Conservation (phyloP, 1,140 invertebrate species). For the Drosophila saltans region DNA sequence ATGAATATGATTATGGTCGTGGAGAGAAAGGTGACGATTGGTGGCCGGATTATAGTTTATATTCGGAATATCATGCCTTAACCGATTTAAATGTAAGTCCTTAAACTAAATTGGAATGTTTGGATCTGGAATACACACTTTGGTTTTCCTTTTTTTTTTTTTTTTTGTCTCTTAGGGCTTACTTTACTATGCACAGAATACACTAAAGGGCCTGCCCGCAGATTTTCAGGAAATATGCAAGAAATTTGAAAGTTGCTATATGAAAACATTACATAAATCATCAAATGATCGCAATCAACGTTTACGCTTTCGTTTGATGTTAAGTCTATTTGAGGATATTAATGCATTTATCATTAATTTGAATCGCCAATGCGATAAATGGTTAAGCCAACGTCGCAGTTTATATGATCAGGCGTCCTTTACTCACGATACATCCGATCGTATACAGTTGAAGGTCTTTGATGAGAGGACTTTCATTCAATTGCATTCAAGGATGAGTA, state of each 20-base stretch:
- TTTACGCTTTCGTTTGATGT: slow-evolving; percentile 16
- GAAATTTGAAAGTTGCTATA: slow-evolving; percentile 21
- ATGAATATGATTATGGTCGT: slow-evolving; percentile 13
- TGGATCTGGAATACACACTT: no score
- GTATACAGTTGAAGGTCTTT: slow-evolving; percentile 42
- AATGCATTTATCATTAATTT: slow-evolving; percentile 28
- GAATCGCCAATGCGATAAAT: slow-evolving; percentile 17
- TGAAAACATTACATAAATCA: background rate
- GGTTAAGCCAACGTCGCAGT: slow-evolving; percentile 21
- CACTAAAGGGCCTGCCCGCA: slow-evolving; percentile 23
- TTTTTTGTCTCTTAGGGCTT: slow-evolving; percentile 32
- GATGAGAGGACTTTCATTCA: slow-evolving; percentile 25
- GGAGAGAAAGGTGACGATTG: slow-evolving; percentile 19
- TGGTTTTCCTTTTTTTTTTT: no score
- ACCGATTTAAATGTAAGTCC: slow-evolving; percentile 51
- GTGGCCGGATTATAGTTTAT: slow-evolving; percentile 53
- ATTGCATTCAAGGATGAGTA: slow-evolving; percentile 1
- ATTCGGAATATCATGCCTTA: slow-evolving; percentile 29
- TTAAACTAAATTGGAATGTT: no score
- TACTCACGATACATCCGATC: slow-evolving; percentile 28
- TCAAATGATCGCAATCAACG: background rate
- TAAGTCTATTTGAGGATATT: slow-evolving; percentile 39
- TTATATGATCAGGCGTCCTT: slow-evolving; percentile 26
- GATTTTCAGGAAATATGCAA: slow-evolving; percentile 31
- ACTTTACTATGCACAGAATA: slow-evolving; percentile 18